Evolutionary conservation across 2,113 vertebrate species (phyloP), one percentile per base, ranked within the genome.

Genomic region (Meles meles): DNA sequence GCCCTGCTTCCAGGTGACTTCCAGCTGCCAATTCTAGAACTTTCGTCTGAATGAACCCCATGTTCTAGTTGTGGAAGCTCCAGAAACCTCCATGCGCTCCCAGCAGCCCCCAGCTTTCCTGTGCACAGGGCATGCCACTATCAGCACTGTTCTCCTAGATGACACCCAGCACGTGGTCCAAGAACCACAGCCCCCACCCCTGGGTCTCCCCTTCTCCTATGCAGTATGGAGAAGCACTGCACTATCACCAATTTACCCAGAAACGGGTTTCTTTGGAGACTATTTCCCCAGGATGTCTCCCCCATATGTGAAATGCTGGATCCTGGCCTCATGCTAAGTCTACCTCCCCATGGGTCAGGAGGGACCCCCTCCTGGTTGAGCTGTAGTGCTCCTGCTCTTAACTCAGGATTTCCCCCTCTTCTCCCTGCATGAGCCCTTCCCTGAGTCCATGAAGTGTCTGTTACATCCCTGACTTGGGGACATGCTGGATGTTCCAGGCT

Each of bases 51-150:
- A 37, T 9, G 20, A n/a, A 31, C 23, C 4, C 9, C 10, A 0
- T 1, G 7, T 8, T 27, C 63, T 31, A 13, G 37, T 37, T 52
- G 67, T 7, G 20, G 67, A 2, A 25, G 31, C 21, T 34, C 55
- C 37, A 14, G 8, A 55, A 25, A 8, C 80, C 27, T n/a, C 20
- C 4, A 0, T 5, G 8, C 3, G 0, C 34, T 6, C 25, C 20
- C 5, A 7, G 34, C 31, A 42, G n/a, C 23, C 42, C 37, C 87
- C 21, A 2, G 5, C 37, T 74, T 37, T 74, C 34, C 4, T 1
- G 2, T 13, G 23, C 52, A 7, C n/a, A 6, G 0, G 7, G 39
- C 21, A 2, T 2, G 72, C 27, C 42, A 7, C 63, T 23, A 20
- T 44, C 15, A 4, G 21, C 47, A 2, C 18, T 1, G 0, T 7